These are phyloP conservation scores for Cyclura pinguis DNA, from an alignment of 2,797 vertebrate genomes.

Conservation along the genomic window DNA sequence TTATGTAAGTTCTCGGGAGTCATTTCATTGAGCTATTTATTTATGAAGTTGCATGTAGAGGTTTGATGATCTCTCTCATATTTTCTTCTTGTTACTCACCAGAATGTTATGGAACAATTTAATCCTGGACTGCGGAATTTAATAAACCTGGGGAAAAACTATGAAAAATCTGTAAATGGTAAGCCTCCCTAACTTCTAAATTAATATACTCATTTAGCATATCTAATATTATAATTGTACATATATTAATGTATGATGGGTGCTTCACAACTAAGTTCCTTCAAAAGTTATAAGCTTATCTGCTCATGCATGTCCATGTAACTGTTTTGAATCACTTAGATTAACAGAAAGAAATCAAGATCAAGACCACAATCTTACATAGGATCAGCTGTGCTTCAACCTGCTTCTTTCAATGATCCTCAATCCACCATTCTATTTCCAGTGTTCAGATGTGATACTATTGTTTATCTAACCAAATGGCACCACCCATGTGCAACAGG, in stretches of 20 bases:
- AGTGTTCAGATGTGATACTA: neutral
- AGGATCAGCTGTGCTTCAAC: neutral
- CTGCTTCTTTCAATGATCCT: neutral
- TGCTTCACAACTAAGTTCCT: neutral
- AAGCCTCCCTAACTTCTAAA: conserved; percentile 71
- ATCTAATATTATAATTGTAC: neutral
- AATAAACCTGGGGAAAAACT: conserved; percentile 97
- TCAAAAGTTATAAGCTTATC: no score
- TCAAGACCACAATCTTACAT: neutral
- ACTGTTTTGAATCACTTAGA: no score
- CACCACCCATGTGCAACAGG: neutral
- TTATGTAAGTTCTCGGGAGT: neutral
- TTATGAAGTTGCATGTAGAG: neutral
- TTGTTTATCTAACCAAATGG: neutral
- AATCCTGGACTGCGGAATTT: conserved; percentile 95
- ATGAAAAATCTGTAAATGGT: conserved; percentile 96
- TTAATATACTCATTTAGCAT: conserved; percentile 9
- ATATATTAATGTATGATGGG: neutral
- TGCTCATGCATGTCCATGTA: no score
- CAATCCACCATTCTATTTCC: neutral
- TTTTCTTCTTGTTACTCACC: neutral
- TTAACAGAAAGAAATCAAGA: neutral
- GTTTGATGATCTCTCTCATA: neutral
- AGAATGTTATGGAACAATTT: conserved; percentile 99
- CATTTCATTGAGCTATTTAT: neutral